Percentiles rank a stretch among this genome's conserved stretches.
Evolutionary conservation across 2,113 vertebrate species (phyloP).

Genomic region (Burhinus oedicnemus): DNA sequence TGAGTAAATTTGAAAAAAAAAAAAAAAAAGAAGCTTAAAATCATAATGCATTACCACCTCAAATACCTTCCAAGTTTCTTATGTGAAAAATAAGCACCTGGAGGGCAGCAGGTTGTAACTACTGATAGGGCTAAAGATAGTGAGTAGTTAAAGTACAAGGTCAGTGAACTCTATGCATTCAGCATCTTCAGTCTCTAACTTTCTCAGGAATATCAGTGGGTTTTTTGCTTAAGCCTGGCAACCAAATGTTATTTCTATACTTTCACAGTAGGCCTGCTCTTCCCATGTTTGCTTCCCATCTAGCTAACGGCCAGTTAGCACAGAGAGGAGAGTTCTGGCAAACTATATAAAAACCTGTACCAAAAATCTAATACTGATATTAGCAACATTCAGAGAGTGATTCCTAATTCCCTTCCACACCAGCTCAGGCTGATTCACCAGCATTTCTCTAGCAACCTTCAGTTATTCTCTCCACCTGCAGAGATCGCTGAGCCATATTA

Average conservation of each 20-base stretch:
- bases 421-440: neutral
- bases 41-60: too few relatives aligned
- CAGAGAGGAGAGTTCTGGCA: neutral
- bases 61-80: neutral
- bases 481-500: neutral
- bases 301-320: neutral
- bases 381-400: neutral
- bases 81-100: neutral
- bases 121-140: neutral
- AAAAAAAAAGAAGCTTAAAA: too few relatives aligned
- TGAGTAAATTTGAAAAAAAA: too few relatives aligned
- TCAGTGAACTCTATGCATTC: neutral
- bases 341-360: neutral
- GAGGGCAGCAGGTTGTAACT: neutral
- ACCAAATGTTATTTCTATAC: neutral
- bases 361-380: neutral
- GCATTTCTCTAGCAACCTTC: neutral
- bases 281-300: neutral
- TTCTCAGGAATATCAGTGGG: neutral
- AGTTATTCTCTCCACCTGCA: neutral
- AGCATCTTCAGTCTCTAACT: neutral
- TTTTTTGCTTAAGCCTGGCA: neutral
- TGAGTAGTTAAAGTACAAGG: neutral
- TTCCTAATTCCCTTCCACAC: neutral
- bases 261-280: neutral